Evolutionary conservation across 1,140 invertebrate species (phyloP).

Genomic region (Nasonia giraulti): DNA sequence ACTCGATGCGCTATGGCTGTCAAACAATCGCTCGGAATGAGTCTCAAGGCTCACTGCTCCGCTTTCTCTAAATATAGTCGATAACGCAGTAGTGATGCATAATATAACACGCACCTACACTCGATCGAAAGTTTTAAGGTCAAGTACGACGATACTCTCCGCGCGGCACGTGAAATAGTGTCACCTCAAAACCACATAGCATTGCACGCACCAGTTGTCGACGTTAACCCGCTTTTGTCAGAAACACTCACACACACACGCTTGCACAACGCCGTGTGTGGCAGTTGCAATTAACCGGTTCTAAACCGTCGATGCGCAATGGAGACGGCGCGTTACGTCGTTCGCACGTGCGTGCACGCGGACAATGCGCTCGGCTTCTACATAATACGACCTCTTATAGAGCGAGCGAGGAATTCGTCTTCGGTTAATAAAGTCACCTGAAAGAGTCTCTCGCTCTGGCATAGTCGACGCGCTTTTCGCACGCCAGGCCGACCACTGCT

Average conservation of each 20-base stretch:
- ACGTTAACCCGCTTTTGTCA: background rate
- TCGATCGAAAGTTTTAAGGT: background rate
- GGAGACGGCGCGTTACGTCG: slow-evolving; percentile 15
- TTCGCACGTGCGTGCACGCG: background rate
- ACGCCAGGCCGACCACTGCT: slow-evolving; percentile 4
- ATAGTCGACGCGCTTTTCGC: background rate
- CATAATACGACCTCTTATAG: background rate
- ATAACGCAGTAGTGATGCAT: too few relatives aligned
- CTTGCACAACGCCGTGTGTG: background rate
- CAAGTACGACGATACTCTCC: slow-evolving; percentile 21
- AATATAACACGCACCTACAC: too few relatives aligned
- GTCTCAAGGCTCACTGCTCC: too few relatives aligned
- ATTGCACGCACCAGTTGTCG: too few relatives aligned
- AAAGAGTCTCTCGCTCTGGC: background rate
- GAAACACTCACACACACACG: background rate
- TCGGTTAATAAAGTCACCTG: slow-evolving; percentile 26
- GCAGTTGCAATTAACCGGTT: background rate
- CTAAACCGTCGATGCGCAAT: slow-evolving; percentile 15
- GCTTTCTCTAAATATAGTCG: too few relatives aligned
- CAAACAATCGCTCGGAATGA: too few relatives aligned
- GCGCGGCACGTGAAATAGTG: background rate
- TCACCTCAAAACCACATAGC: background rate
- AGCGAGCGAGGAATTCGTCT: slow-evolving; percentile 7
- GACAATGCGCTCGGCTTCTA: too few relatives aligned
- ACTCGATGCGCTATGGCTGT: too few relatives aligned